Evolutionary conservation across 2,113 vertebrate species (phyloP).

Genomic region (Oncorhynchus clarkii): DNA sequence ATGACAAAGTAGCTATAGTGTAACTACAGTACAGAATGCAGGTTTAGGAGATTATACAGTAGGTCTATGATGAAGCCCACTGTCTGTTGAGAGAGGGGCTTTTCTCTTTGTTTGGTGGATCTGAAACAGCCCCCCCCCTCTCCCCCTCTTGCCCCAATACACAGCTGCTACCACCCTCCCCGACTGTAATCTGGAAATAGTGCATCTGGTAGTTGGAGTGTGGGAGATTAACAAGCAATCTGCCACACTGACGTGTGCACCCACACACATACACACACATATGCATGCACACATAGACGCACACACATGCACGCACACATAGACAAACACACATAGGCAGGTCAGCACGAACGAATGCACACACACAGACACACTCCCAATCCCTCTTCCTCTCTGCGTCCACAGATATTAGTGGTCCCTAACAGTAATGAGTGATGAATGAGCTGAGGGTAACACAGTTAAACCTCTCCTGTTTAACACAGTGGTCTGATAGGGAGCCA

Average conservation of each 20-base stretch:
- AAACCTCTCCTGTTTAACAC: constrained; percentile 11
- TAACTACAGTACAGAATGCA: background rate
- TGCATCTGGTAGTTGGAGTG: constrained; percentile 38
- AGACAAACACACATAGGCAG: too few relatives aligned
- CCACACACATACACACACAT: constrained; percentile 1
- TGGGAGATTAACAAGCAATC: constrained; percentile 49
- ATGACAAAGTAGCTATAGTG: background rate
- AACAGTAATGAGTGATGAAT: constrained; percentile 11
- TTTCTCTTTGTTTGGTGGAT: constrained; percentile 44
- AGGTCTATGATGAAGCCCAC: constrained; percentile 15
- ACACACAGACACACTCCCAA: background rate
- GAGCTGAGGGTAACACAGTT: constrained; percentile 6
- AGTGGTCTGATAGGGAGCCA: background rate
- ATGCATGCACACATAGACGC: background rate
- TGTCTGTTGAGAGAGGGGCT: constrained; percentile 21
- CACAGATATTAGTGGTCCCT: background rate
- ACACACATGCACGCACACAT: too few relatives aligned
- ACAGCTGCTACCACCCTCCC: constrained; percentile 25
- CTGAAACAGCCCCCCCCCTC: background rate
- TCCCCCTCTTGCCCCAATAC: constrained; percentile 3
- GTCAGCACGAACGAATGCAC: background rate
- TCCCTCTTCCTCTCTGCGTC: background rate
- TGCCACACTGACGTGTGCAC: constrained; percentile 46
- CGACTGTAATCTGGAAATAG: constrained; percentile 35
- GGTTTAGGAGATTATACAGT: constrained; percentile 10